Evolutionary conservation across 1,140 invertebrate genomes (phyloP).

Genomic region (Rhynchophorus ferrugineus): DNA sequence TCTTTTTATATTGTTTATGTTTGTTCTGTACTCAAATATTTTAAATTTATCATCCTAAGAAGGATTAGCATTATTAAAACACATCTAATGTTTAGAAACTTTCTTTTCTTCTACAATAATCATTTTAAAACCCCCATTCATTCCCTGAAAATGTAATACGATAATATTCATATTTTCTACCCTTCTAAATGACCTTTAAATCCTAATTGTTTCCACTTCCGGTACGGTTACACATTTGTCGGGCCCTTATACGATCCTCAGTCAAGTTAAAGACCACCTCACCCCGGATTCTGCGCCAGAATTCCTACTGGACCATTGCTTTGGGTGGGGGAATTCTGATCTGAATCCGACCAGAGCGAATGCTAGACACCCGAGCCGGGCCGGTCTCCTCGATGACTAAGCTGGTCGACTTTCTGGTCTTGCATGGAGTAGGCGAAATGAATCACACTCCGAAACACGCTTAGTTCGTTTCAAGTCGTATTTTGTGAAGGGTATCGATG

Average conservation of each 20-base stretch:
- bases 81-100: neutral
- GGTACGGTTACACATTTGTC: neutral
- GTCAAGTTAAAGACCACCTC: too few species aligned
- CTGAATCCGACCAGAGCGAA: neutral
- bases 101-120: neutral
- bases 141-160: slow-evolving; percentile 1
- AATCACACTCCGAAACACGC: slow-evolving; percentile 7
- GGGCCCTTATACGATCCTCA: too few species aligned
- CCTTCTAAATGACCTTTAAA: too few species aligned
- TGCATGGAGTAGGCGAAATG: slow-evolving; percentile 10
- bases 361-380: neutral
- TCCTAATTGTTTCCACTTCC: too few species aligned
- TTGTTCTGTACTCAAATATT: too few species aligned
- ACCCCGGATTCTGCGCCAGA: neutral
- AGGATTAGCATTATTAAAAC: too few species aligned
- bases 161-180: too few species aligned
- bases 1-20: too few species aligned
- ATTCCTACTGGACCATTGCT: neutral
- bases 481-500: slow-evolving; percentile 10
- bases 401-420: slow-evolving; percentile 2
- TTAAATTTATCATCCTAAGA: too few species aligned
- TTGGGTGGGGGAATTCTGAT: neutral
- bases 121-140: neutral
- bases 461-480: slow-evolving; percentile 15
- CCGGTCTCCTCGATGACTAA: neutral